phyloP scores from a whole-genome alignment of 35 echinoderm and acorn worm species.

The Nesometra sesokonis region DNA sequence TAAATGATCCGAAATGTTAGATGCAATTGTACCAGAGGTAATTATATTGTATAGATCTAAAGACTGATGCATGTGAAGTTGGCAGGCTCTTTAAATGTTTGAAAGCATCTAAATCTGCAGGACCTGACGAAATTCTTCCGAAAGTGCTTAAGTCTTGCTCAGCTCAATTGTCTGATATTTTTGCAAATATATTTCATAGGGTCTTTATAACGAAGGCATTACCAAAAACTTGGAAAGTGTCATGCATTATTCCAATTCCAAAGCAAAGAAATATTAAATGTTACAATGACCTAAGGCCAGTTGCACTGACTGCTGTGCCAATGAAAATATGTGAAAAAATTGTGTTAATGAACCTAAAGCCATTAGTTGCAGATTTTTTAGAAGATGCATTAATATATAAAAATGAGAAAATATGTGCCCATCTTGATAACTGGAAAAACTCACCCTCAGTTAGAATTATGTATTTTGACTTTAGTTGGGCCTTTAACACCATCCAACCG shows the following conservation, averaged over 20 bases:
- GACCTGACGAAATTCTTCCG: background rate
- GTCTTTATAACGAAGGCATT: background rate
- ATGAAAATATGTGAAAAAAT: slow-evolving; percentile 32
- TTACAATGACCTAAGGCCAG: slow-evolving; percentile 46
- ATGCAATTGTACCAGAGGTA: too few species aligned
- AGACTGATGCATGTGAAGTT: background rate
- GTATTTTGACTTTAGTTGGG: too few species aligned
- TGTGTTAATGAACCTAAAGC: slow-evolving; percentile 13
- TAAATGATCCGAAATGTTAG: too few species aligned
- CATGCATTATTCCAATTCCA: slow-evolving; percentile 31
- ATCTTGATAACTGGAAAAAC: background rate
- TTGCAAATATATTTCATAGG: slow-evolving; percentile 18
- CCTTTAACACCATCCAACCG: slow-evolving; percentile 24
- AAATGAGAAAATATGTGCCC: background rate
- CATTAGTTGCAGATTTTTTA: background rate
- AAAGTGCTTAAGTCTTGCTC: slow-evolving; percentile 21
- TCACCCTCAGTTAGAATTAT: background rate
- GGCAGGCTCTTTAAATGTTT: too few species aligned
- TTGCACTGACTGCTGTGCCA: slow-evolving; percentile 39
- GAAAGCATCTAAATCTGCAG: slow-evolving; percentile 1
- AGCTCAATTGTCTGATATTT: slow-evolving; percentile 1
- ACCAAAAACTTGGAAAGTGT: slow-evolving; percentile 4
- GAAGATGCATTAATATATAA: slow-evolving; percentile 21
- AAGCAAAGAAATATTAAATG: slow-evolving; percentile 47
- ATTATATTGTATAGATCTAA: background rate